Evolutionary conservation across 1,140 invertebrate species (phyloP).

Genomic region (Conopomorpha cramerella): DNA sequence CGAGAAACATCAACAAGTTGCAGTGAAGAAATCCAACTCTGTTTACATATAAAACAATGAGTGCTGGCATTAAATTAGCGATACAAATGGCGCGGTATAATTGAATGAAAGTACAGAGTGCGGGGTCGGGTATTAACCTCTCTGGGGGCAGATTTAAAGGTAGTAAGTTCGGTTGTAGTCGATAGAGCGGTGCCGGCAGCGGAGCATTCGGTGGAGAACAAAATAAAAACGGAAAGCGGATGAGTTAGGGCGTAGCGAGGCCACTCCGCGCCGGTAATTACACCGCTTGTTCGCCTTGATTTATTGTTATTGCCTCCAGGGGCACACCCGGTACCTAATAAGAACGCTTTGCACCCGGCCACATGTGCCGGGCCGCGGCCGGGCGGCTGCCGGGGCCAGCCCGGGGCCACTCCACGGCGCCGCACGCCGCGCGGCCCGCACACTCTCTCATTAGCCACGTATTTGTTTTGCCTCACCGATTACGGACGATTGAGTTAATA

Average conservation of each 20-base stretch:
- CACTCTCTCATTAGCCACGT: slow-evolving; percentile 46
- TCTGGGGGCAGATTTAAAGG: slow-evolving; percentile 48
- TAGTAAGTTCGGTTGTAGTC: slow-evolving; percentile 47
- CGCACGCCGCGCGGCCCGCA: slow-evolving; percentile 26
- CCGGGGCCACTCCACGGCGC: slow-evolving; percentile 2
- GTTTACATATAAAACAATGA: background rate
- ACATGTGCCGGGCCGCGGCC: slow-evolving; percentile 44
- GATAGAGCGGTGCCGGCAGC: slow-evolving; percentile 46
- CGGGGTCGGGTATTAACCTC: slow-evolving; percentile 40
- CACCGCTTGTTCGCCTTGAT: slow-evolving; percentile 58
- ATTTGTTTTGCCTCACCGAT: slow-evolving; percentile 38
- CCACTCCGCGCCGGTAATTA: slow-evolving; percentile 53
- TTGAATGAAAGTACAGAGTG: slow-evolving; percentile 39
- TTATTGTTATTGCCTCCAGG: slow-evolving; percentile 58
- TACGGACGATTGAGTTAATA: slow-evolving; percentile 44
- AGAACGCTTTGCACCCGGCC: slow-evolving; percentile 53
- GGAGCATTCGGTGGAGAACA: slow-evolving; percentile 42
- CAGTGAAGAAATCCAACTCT: slow-evolving; percentile 4
- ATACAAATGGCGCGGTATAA: slow-evolving; percentile 15
- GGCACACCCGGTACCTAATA: slow-evolving; percentile 58
- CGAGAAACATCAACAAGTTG: slow-evolving; percentile 22
- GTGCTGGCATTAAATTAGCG: background rate
- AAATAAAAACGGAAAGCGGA: slow-evolving; percentile 56
- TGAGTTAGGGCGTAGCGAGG: slow-evolving; percentile 55
- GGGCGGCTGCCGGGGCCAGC: too few relatives aligned